These are phyloP conservation scores for Megalurothrips usitatus DNA, from an alignment of 2,888 invertebrate species.

Conservation along the genomic window DNA sequence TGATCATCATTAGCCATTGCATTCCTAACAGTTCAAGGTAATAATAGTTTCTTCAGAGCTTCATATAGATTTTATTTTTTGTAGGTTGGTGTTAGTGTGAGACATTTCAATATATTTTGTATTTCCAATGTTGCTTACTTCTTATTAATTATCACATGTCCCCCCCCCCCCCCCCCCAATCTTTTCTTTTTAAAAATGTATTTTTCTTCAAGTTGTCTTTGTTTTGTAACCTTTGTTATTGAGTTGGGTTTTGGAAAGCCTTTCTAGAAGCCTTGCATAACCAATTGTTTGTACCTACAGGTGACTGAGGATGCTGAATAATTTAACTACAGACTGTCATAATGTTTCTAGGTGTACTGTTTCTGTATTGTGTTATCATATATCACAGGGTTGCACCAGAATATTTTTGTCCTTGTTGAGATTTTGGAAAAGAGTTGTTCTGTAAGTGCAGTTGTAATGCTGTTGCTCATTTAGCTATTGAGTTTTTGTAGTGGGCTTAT, in stretches of 20 bases:
- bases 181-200: not conserved
- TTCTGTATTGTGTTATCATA: not conserved
- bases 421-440: not conserved
- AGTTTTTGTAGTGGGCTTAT: not conserved
- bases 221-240: not conserved
- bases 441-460: not conserved
- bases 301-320: not conserved
- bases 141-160: not conserved
- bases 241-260: not conserved
- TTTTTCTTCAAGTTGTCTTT: no score
- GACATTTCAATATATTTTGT: slow-evolving; percentile 9
- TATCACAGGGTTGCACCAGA: slow-evolving; percentile 1
- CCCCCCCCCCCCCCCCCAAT: not conserved
- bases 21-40: no score
- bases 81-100: not conserved
- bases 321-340: not conserved
- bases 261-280: not conserved
- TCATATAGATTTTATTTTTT: not conserved
- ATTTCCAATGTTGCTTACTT: slow-evolving; percentile 9
- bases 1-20: no score
- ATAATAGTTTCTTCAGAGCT: not conserved
- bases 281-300: not conserved
- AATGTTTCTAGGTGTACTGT: not conserved
- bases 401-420: not conserved
- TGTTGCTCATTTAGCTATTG: not conserved